phyloP scores from a whole-genome alignment of 1,140 invertebrate genomes.

The Diabrotica virgifera region DNA sequence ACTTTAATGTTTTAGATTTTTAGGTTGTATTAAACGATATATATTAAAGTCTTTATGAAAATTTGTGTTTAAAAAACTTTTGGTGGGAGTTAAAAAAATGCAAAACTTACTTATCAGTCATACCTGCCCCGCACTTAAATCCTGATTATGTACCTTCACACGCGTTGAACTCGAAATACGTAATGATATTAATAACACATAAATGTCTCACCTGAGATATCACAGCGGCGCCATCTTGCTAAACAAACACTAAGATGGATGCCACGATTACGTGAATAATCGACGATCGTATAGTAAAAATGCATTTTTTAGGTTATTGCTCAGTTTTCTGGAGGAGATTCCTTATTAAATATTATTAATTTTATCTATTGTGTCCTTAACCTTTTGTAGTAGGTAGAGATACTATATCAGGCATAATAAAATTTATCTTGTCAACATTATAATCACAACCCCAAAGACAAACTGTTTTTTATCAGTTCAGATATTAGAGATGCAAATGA shows the following conservation, averaged over 20 bases:
- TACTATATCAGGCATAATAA: constrained; percentile 36
- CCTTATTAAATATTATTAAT: constrained; percentile 42
- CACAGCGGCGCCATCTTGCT: constrained; percentile 28
- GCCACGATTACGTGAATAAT: constrained; percentile 5
- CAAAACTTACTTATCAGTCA: constrained; percentile 12
- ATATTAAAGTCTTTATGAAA: not conserved
- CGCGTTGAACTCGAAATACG: constrained; percentile 6
- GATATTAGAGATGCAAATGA: constrained; percentile 15
- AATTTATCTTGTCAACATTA: constrained; percentile 39
- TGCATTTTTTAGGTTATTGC: constrained; percentile 9
- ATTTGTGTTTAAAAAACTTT: not conserved
- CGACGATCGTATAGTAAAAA: not conserved
- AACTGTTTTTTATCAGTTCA: constrained; percentile 33
- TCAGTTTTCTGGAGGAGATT: constrained; percentile 26
- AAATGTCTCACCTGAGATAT: constrained; percentile 10
- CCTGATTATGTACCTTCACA: not conserved
- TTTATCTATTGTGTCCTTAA: constrained; percentile 36
- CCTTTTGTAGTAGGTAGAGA: constrained; percentile 32
- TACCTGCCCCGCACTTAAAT: constrained; percentile 6
- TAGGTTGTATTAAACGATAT: too few species aligned
- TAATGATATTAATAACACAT: constrained; percentile 10
- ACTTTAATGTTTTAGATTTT: too few species aligned
- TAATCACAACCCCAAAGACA: constrained; percentile 35
- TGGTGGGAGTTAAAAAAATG: constrained; percentile 5
- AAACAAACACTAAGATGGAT: constrained; percentile 27